phyloP scores from a whole-genome alignment of 2,113 vertebrate genomes.

The Peromyscus leucopus region DNA sequence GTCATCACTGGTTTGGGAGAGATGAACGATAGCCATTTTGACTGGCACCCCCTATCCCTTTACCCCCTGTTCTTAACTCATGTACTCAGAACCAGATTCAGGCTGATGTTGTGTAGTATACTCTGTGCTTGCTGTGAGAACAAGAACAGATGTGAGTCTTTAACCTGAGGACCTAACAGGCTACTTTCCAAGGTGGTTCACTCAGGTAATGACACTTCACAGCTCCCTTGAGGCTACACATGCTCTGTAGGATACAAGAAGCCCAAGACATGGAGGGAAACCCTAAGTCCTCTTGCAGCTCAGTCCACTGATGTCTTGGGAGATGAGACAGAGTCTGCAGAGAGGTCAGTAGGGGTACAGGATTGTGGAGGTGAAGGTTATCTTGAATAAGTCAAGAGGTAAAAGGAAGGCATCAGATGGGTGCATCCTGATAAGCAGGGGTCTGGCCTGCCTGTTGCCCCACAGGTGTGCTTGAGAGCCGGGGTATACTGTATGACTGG shows the following conservation, averaged over 20 bases:
- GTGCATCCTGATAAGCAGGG: background rate
- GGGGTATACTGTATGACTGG: background rate
- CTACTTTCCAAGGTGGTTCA: background rate
- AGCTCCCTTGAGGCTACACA: background rate
- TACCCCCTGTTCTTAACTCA: background rate
- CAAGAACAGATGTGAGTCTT: background rate
- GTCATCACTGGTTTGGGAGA: background rate
- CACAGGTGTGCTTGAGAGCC: too few relatives aligned
- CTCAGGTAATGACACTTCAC: background rate
- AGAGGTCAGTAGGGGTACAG: background rate
- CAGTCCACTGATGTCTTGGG: background rate
- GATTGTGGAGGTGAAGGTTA: background rate
- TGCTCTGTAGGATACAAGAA: background rate
- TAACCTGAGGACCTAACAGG: background rate
- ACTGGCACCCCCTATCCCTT: background rate
- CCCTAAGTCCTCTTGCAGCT: background rate
- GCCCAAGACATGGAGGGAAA: background rate
- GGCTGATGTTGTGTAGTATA: background rate
- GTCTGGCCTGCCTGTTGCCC: background rate
- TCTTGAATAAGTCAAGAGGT: background rate
- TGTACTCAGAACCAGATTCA: background rate
- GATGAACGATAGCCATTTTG: background rate
- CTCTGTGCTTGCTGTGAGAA: background rate
- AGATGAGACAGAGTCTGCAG: background rate
- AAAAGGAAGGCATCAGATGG: background rate